These are phyloP conservation scores for Montipora foliosa DNA, from an alignment of 64 coral and sea anemone species.

Conservation along the genomic window DNA sequence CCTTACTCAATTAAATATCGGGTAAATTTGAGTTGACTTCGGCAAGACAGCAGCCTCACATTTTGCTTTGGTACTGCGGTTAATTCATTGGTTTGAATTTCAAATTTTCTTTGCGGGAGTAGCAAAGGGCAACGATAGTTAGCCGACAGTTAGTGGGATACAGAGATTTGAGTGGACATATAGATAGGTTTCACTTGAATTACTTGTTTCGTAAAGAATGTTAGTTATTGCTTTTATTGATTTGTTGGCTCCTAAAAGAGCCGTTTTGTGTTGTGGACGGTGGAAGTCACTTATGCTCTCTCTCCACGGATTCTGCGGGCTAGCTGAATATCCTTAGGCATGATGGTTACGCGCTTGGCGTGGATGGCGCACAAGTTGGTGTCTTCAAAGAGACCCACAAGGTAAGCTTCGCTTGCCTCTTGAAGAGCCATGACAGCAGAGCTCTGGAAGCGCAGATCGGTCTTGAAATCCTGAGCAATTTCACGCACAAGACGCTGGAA, in stretches of 20 bases:
- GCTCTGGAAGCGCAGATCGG: slow-evolving; percentile 91
- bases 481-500: slow-evolving; percentile 96
- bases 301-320: slow-evolving; percentile 64
- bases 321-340: slow-evolving; percentile 69
- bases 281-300: slow-evolving; percentile 11
- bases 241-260: too few relatives aligned
- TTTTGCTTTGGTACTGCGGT: too few relatives aligned
- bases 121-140: too few relatives aligned
- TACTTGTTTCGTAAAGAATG: too few relatives aligned
- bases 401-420: slow-evolving; percentile 91
- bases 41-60: too few relatives aligned
- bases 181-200: too few relatives aligned
- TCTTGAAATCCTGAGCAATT: slow-evolving; percentile 96
- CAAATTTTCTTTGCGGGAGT: too few relatives aligned
- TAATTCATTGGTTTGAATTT: too few relatives aligned
- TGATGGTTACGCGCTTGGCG: slow-evolving; percentile 68
- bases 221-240: too few relatives aligned
- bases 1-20: too few relatives aligned
- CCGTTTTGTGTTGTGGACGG: background rate
- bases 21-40: too few relatives aligned
- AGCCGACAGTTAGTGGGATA: background rate
- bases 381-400: slow-evolving; percentile 89
- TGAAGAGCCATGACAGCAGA: slow-evolving; percentile 92
- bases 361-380: slow-evolving; percentile 79
- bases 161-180: too few relatives aligned